Base-by-base conservation (phyloP, 2,797 vertebrate species). In the Enteromius treurensis region DNA sequence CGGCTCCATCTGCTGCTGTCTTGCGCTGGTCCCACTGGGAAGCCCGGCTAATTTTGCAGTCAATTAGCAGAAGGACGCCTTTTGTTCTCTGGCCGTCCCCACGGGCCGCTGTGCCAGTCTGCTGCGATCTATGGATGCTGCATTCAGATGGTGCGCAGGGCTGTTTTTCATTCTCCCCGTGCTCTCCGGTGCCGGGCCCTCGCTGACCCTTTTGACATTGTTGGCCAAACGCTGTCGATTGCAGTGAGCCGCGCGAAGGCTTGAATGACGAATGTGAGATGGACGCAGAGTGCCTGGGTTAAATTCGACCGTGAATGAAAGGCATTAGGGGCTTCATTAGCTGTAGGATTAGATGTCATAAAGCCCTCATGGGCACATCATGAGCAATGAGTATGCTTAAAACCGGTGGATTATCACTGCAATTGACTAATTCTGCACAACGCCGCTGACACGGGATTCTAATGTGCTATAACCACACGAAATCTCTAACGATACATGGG, bases 11-110 rank as follows among this genome's bases (percentile, higher is more conserved):
- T 98, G 97, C 96, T 90, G 88, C 94, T 90, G 96, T 95, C 94
- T 93, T 93, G 88, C 90, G 90, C 85, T 85, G 89, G 94, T 96
- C 97, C 97, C 97, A 94, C 90, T 92, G 95, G 96, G 94, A 93
- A 92, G 90, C 93, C 92, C 89, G 94, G 96, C 96, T 98, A 97
- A 98, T 98, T 98, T 97, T 97, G 97, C 97, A 99, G 97, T 99
- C 97, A 97, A 98, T 99, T 98, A 99, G 97, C 96, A 96, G 97
- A 97, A 97, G 97, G 96, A 95, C 94, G 91, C 94, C 96, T 97
- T 97, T 97, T 98, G 97, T 98, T 97, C 96, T 94, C 93, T 91
- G 88, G 77, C 90, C 83, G 83, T 92, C 95, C 96, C 95, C 94
- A 92, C 90, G 95, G 95, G 95, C 93, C 95, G 90, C 94, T 96